Evolutionary conservation across 1,140 invertebrate species (phyloP).

Genomic region (Drosophila melanica): DNA sequence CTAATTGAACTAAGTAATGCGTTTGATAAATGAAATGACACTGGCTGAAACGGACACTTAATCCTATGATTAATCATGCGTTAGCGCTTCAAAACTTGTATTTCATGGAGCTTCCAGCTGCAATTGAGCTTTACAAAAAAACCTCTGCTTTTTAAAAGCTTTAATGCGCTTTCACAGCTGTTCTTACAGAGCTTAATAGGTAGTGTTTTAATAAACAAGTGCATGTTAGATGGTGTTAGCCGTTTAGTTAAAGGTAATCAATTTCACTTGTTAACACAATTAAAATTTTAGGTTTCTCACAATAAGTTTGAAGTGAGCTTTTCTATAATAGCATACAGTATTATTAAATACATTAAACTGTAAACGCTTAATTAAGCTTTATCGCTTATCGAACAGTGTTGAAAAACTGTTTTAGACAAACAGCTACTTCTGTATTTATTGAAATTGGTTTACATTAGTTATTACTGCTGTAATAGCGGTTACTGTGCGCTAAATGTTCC

Average conservation of each 20-base stretch:
- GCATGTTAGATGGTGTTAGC: neutral
- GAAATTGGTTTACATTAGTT: no score
- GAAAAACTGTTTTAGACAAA: no score
- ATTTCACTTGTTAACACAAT: neutral
- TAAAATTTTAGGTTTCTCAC: neutral
- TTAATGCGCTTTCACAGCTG: neutral
- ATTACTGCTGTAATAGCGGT: no score
- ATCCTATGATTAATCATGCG: slow-evolving; percentile 13
- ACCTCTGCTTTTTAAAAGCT: neutral
- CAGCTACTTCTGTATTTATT: no score
- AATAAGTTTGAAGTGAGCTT: neutral
- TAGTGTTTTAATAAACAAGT: neutral
- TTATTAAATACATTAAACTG: neutral
- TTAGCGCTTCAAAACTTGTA: neutral
- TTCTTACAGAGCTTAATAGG: neutral
- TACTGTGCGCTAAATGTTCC: no score
- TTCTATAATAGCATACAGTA: neutral
- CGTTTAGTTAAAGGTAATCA: no score
- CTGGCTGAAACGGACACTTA: slow-evolving; percentile 19
- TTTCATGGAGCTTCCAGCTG: neutral
- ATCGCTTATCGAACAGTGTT: no score
- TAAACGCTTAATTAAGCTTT: no score
- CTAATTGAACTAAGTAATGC: slow-evolving; percentile 35
- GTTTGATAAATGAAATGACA: slow-evolving; percentile 24
- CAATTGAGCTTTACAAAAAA: neutral